Base-by-base conservation (phyloP, 2,888 invertebrate species). In the Caenorhabditis imperialis region DNA sequence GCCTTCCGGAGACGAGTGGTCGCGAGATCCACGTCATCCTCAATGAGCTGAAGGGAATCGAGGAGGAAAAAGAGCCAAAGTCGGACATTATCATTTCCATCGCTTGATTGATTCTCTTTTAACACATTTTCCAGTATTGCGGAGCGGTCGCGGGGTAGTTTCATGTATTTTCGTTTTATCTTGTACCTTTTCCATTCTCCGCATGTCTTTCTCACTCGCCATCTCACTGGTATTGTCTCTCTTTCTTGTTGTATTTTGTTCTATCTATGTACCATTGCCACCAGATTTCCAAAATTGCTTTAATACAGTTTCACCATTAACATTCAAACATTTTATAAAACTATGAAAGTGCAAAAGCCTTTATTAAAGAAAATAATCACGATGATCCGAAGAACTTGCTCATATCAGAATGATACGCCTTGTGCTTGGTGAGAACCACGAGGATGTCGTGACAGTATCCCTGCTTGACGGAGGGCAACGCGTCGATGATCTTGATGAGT, bases 1-100 rank as follows among this genome's bases (percentile, higher is more conserved):
- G 77, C 20, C 74, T 83, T 25, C 83, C 83, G 2, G 83, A 83
- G 44, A 82, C 83, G 3, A 77, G 75, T 38, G 81, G 81, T 30
- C 63, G 82, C 23, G 83, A 83, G 44, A 82, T 81, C 50, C 74
- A 78, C 50, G 72, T 78, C 2, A 81, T 83, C 30, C 72, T 83
- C 45, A 70, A 58, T 33, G 80, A 82, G 63, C 48, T 82, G 54
- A 78, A 79, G 33, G 73, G 73, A 20, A 53, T 73, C 16, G 16
- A 25, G 1, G 73, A 73, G 27, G 61, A 73, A 12, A 73, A 73
- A 42, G 35, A 60, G 16, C 65, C 65, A 16, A 55, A 33, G 0
- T 1, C 40, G 8, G 48, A 47, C 27, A 33, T 62, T 27, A 51
- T 60, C 35, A 30, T 48, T 47, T 53, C 47, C 6, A 40, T 60